A percentile compares a stretch with the other conserved stretches of the same genome.
Evolutionary conservation across 1,140 invertebrate genomes (phyloP).

Genomic region (Cheumatopsyche charites): DNA sequence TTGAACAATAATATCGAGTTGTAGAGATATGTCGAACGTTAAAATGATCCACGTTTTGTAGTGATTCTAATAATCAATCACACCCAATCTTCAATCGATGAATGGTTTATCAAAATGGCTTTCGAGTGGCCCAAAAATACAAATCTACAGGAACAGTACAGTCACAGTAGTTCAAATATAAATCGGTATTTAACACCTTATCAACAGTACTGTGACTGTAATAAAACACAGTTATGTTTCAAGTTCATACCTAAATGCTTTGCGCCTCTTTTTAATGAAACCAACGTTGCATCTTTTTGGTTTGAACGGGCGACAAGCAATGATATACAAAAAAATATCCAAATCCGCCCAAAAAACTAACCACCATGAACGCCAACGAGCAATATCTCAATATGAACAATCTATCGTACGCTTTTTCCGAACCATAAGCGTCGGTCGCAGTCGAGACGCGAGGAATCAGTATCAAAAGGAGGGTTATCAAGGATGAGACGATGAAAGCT

Average conservation of each 20-base stretch:
- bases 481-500: slow-evolving; percentile 50
- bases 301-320: slow-evolving; percentile 54
- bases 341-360: slow-evolving; percentile 51
- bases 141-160: background rate
- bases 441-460: slow-evolving; percentile 52
- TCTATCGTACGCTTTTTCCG: slow-evolving; percentile 57
- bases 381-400: slow-evolving; percentile 52
- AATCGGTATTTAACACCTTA: background rate
- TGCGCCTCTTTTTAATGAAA: slow-evolving; percentile 47
- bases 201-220: slow-evolving; percentile 2
- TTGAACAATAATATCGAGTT: too few species aligned
- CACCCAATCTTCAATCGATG: too few species aligned
- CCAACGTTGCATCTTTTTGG: slow-evolving; percentile 54
- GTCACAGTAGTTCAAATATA: slow-evolving; percentile 5
- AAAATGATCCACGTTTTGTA: too few species aligned
- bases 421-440: slow-evolving; percentile 46
- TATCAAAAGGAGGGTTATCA: slow-evolving; percentile 54
- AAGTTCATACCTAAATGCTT: slow-evolving; percentile 21
- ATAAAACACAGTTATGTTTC: background rate
- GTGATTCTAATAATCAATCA: too few species aligned
- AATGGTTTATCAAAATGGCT: too few species aligned
- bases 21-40: too few species aligned
- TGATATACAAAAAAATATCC: slow-evolving; percentile 53
- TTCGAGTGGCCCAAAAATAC: background rate
- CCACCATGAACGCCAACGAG: slow-evolving; percentile 52